Conservation (phyloP, 2,888 invertebrate genomes). For the Adelphocoris suturalis region DNA sequence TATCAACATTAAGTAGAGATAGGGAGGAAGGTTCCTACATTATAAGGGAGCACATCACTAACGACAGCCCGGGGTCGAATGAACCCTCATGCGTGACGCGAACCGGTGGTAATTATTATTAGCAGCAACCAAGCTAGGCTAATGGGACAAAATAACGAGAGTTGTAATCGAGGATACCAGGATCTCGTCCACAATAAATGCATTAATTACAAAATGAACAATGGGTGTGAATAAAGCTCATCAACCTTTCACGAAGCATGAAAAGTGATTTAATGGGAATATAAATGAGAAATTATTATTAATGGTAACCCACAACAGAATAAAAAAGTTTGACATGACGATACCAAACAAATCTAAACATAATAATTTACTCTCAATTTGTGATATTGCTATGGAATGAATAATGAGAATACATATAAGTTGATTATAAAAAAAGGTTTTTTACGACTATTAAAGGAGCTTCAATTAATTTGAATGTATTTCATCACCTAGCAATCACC, state of each 20-base stretch:
- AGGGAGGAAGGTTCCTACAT: neutral
- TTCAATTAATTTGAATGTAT: too few relatives aligned
- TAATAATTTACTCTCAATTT: too few relatives aligned
- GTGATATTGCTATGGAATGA: too few relatives aligned
- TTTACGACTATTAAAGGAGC: too few relatives aligned
- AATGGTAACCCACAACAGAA: neutral
- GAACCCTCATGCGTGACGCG: neutral
- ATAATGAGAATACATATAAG: too few relatives aligned
- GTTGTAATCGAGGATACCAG: neutral
- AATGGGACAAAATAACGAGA: slow-evolving; percentile 30
- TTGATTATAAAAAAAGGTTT: too few relatives aligned
- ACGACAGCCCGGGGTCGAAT: neutral
- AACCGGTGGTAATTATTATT: neutral
- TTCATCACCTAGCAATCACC: too few relatives aligned
- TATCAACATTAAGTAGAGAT: neutral
- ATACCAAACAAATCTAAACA: too few relatives aligned
- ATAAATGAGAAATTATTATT: neutral
- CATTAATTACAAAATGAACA: neutral
- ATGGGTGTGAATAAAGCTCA: neutral
- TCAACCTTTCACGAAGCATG: neutral
- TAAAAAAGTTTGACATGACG: too few relatives aligned
- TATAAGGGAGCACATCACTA: slow-evolving; percentile 2
- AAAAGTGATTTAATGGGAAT: neutral
- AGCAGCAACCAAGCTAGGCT: neutral
- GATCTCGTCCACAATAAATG: neutral